These are phyloP conservation scores for Xestobium rufovillosum DNA, from an alignment of 2,888 invertebrate species.

Conservation along the genomic window DNA sequence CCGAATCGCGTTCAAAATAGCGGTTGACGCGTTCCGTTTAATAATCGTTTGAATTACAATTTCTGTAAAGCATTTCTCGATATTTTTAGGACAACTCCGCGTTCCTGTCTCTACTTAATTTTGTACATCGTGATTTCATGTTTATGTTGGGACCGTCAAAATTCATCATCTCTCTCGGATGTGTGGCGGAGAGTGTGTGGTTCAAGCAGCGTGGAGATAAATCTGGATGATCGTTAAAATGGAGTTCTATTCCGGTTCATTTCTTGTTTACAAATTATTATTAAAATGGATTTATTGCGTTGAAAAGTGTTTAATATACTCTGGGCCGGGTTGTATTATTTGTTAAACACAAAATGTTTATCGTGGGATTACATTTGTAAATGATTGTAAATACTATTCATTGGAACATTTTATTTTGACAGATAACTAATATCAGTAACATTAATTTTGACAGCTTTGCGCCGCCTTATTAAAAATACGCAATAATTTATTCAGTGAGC, in stretches of 20 bases:
- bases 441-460: too few relatives aligned
- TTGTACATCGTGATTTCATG: slow-evolving; percentile 29
- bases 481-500: too few relatives aligned
- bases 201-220: slow-evolving; percentile 48
- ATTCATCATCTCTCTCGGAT: slow-evolving; percentile 46
- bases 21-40: too few relatives aligned
- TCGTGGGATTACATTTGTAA: too few relatives aligned
- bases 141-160: slow-evolving; percentile 29
- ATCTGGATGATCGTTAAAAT: slow-evolving; percentile 29
- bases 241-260: slow-evolving; percentile 36
- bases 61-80: slow-evolving; percentile 34
- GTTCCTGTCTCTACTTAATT: slow-evolving; percentile 37
- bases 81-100: slow-evolving; percentile 33
- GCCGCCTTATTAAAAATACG: too few relatives aligned
- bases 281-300: slow-evolving; percentile 37
- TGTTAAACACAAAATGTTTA: too few relatives aligned
- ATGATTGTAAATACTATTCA: too few relatives aligned
- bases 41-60: slow-evolving; percentile 32
- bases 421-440: too few relatives aligned
- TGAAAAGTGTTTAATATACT: slow-evolving; percentile 23
- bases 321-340: too few relatives aligned
- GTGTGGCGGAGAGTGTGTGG: slow-evolving; percentile 49
- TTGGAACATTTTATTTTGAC: too few relatives aligned
- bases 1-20: background rate
- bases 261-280: slow-evolving; percentile 40